Percentiles rank a stretch among this genome's conserved stretches.
These are phyloP conservation scores for Athripsodes cinereus DNA, from an alignment of 2,888 invertebrate species.

Conservation along the genomic window DNA sequence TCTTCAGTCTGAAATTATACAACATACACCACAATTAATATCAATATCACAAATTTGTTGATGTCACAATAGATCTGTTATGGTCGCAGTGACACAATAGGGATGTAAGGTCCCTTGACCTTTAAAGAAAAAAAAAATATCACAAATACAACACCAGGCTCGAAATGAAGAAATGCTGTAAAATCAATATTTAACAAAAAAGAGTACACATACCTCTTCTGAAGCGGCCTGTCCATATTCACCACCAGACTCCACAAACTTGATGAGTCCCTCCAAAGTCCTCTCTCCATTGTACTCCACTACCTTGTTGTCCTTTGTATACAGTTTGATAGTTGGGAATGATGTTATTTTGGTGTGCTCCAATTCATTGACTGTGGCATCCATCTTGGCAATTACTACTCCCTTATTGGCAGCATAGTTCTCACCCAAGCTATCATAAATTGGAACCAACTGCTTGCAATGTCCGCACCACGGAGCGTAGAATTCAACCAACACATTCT, in stretches of 20 bases:
- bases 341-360: slow-evolving; percentile 92
- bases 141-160: no score
- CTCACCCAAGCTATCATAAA: slow-evolving; percentile 93
- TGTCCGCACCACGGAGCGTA: slow-evolving; percentile 99
- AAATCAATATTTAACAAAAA: no score
- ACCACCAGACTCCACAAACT: slow-evolving; percentile 92
- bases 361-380: slow-evolving; percentile 96
- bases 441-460: slow-evolving; percentile 95
- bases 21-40: neutral
- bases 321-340: slow-evolving; percentile 93
- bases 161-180: no score
- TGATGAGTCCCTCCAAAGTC: slow-evolving; percentile 85
- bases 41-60: no score
- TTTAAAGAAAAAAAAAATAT: no score
- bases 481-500: slow-evolving; percentile 97
- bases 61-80: no score
- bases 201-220: no score
- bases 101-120: no score
- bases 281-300: slow-evolving; percentile 90
- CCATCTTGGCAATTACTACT: slow-evolving; percentile 96
- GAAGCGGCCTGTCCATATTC: slow-evolving; percentile 66
- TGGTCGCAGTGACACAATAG: no score
- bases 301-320: slow-evolving; percentile 88
- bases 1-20: slow-evolving; percentile 51
- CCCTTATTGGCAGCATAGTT: slow-evolving; percentile 79